Evolutionary conservation across 2,113 vertebrate genomes (phyloP).

Genomic region (Rhizomys pruinosus): DNA sequence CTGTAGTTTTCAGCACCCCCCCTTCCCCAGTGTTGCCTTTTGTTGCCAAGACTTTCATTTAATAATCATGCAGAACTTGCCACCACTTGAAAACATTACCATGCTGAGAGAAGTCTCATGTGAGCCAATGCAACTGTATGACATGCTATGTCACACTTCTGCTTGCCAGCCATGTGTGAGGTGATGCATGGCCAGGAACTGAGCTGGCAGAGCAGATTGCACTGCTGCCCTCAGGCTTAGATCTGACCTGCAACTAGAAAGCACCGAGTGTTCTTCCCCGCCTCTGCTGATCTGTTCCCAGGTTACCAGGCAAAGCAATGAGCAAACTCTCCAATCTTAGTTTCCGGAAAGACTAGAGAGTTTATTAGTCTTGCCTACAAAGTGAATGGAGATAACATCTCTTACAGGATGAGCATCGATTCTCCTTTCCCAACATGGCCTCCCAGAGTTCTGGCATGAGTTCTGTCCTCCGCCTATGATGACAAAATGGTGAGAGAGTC

Average conservation of each 20-base stretch:
- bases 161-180: neutral
- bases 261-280: no score
- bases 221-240: neutral
- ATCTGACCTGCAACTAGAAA: neutral
- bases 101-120: neutral
- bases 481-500: no score
- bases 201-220: neutral
- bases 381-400: no score
- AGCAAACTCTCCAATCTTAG: no score
- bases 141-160: neutral
- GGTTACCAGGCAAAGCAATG: no score
- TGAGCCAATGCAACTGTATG: neutral
- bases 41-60: constrained; percentile 13
- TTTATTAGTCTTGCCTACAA: no score
- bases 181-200: neutral
- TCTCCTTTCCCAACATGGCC: no score
- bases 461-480: no score
- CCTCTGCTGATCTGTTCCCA: no score
- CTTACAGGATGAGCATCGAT: no score
- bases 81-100: constrained; percentile 16
- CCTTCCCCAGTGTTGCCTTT: neutral
- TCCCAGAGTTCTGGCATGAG: no score
- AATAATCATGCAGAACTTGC: constrained; percentile 13
- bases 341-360: no score
- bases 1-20: neutral